Base-by-base conservation (phyloP, 1,140 invertebrate species). In the Drosophila pachea region DNA sequence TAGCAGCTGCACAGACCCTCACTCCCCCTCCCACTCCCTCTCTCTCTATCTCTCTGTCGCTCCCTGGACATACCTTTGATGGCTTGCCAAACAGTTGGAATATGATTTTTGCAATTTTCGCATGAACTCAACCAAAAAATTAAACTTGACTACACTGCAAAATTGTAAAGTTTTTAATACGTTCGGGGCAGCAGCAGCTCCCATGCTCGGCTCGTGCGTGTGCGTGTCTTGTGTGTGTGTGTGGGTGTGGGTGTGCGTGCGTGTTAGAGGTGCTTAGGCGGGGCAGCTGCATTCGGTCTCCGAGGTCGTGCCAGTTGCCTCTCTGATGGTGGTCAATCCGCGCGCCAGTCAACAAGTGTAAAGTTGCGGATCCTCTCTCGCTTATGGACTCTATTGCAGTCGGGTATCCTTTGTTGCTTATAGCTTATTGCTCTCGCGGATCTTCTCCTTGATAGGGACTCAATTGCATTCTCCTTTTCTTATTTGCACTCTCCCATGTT, bases 101-200 rank as follows among this genome's bases (percentile, higher is more conserved):
- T 83, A 83, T 83, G 79, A 86, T 83, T 83, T 83, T 83, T 86
- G 79, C 79, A 83, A 83, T 83, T 83, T 83, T 83, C 79, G 79
- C 76, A 83, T 79, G 79, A 83, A 83, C 79, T 83, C 79, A 86
- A 83, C 79, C 79, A 83, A 83, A 83, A 83, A 83, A 83, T 83
- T 83, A 83, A 83, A 83, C 79, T 86, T 76, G 79, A 83, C 79
- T 83, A 78, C 73, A 62, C 62, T 78, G 79, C 68, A 84, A 77
- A 83, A 79, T 76, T 83, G 81, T 86, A 83, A 83, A 83, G 76
- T 83, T 86, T 83, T 86, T 83, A 86, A 83, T 83, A 84, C 81
- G 75, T 78, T 84, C 35, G 68, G 45, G 55, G 48, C 31, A 42
- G 8, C 38, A 14, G 29, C n/a, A n/a, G n/a, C n/a, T n/a, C n/a